Conservation (phyloP, 2,888 invertebrate species). For the Cheilosia grossa region DNA sequence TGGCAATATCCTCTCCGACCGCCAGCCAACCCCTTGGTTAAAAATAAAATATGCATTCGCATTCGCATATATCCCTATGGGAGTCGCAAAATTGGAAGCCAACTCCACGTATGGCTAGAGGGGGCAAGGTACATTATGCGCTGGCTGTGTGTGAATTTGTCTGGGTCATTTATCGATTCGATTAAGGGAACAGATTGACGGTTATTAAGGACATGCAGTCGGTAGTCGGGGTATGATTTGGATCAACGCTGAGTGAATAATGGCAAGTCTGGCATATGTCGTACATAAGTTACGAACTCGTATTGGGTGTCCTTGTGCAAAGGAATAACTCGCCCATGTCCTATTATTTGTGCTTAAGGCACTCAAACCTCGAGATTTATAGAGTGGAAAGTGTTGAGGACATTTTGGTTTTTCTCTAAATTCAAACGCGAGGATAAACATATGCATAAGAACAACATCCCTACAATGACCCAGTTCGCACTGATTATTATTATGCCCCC, state of each 20-base stretch:
- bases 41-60: slow-evolving; percentile 18
- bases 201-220: slow-evolving; percentile 54
- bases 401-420: background rate
- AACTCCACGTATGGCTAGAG: background rate
- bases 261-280: slow-evolving; percentile 10
- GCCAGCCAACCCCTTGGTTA: slow-evolving; percentile 2
- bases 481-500: slow-evolving; percentile 4
- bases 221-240: slow-evolving; percentile 25
- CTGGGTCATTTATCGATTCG: slow-evolving; percentile 69
- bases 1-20: slow-evolving; percentile 6
- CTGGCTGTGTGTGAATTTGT: slow-evolving; percentile 40
- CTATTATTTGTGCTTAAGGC: too few species aligned
- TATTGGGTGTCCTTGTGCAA: background rate
- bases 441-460: slow-evolving; percentile 8
- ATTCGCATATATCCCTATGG: slow-evolving; percentile 34
- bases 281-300: background rate
- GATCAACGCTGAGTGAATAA: slow-evolving; percentile 28
- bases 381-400: background rate
- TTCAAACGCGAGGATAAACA: background rate
- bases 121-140: slow-evolving; percentile 3
- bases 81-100: slow-evolving; percentile 6
- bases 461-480: slow-evolving; percentile 41
- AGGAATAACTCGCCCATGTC: too few species aligned
- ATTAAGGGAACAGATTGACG: slow-evolving; percentile 62
- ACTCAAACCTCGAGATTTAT: background rate